Evolutionary conservation across 2,113 vertebrate genomes (phyloP), one percentile per base, ranked within the genome.

Genomic region (Dunckerocampus dactyliophorus): DNA sequence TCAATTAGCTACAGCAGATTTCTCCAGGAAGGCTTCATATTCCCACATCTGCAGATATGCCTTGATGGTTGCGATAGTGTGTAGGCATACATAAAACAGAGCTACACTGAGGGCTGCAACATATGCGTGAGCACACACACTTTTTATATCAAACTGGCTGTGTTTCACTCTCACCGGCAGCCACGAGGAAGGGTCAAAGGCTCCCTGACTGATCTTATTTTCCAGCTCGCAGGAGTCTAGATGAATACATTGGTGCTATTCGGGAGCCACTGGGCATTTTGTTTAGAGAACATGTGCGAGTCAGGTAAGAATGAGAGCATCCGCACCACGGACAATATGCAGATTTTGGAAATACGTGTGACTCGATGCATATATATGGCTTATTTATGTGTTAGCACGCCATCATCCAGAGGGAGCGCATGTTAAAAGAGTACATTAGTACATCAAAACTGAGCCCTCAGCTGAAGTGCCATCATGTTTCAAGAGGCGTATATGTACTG

Each of bases 201-300:
- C 75, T 85, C 66, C 76, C 86, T 86, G 76, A 81, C 84, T 85
- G 87, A 89, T 89, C 80, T 86, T 81, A 87, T 90, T 90, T 88
- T 87, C 82, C 76, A 87, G 77, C 77, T 85, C 74, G 28, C 65
- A 80, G 81, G 76, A 77, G 78, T 86, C 72, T 47, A 53, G 73
- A 69, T 71, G 80, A 86, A 89, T 88, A 83, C 62, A 87, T 89
- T 88, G 83, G 72, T 82, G 72, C 80, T 85, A 82, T 85, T 89
- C 76, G 75, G 83, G 84, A 37, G 65, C 46, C 71, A 72, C 54
- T 64, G 73, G 65, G 65, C 45, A 60, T 68, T 77, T 75, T 72
- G 31, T 65, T 62, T 85, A 71, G 59, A 55, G 67, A 71, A 45
- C 74, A 49, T 71, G 51, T 74, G 53, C 59, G 62, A 72, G 63